These are phyloP conservation scores for Ornithoptera alexandrae DNA, from an alignment of 2,888 invertebrate species.

Conservation along the genomic window DNA sequence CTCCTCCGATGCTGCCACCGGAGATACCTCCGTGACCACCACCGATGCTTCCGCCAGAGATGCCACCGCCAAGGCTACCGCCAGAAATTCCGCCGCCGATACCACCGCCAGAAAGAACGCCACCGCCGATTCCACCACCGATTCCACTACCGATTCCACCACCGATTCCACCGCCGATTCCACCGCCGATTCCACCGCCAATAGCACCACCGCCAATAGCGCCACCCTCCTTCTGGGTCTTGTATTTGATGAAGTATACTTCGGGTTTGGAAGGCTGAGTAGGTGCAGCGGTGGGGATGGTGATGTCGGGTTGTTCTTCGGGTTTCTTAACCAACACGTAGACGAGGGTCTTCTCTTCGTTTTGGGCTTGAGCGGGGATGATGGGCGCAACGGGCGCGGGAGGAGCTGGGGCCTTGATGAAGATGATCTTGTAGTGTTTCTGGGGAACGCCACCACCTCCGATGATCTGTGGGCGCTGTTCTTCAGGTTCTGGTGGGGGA, in stretches of 20 bases:
- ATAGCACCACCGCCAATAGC: conserved; percentile 53
- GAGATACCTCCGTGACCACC: conserved; percentile 47
- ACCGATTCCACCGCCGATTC: conserved; percentile 50
- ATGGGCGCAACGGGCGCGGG: conserved; percentile 87
- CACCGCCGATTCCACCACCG: conserved; percentile 43
- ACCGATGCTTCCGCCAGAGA: conserved; percentile 44
- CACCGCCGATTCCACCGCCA: conserved; percentile 41
- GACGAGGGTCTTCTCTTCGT: conserved; percentile 89
- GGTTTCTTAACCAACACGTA: conserved; percentile 91
- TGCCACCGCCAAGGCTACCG: conserved; percentile 49
- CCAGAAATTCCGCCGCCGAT: conserved; percentile 42
- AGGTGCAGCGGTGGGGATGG: conserved; percentile 85
- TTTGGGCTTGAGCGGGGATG: conserved; percentile 86
- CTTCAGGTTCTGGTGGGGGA: conserved; percentile 89
- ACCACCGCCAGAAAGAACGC: conserved; percentile 44
- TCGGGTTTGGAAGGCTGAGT: conserved; percentile 90
- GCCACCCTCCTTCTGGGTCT: conserved; percentile 82
- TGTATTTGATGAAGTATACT: conserved; percentile 92
- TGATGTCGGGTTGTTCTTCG: conserved; percentile 90
- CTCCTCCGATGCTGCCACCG: conserved; percentile 42
- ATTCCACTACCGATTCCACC: conserved; percentile 41
- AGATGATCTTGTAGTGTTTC: conserved; percentile 92
- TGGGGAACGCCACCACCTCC: conserved; percentile 83
- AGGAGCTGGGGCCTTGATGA: conserved; percentile 90
- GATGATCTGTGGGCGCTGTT: conserved; percentile 83